Evolutionary conservation across 2,797 vertebrate genomes (phyloP), one percentile per base, ranked within the genome.

Genomic region (Danio jaintianensis): DNA sequence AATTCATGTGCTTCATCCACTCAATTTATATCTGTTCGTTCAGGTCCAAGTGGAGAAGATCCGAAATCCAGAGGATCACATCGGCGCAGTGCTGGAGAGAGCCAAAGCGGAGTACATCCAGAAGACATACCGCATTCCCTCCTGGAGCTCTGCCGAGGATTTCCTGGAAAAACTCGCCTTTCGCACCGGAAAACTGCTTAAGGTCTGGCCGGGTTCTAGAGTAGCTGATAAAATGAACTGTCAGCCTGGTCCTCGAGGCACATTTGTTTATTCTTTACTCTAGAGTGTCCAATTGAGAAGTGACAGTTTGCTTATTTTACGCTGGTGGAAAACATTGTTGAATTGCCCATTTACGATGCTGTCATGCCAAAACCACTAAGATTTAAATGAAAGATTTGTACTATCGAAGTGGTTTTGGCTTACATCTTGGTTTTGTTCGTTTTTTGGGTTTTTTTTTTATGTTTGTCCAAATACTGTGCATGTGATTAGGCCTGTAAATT

Each of bases 31-130:
- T 79, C 16, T n/a, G 5, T 82, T 0, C 77, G 59, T 20, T 0
- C 87, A 99, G 98, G 97, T 99, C 86, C 98, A 99, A 93, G 97
- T 99, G 85, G 98, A 99, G 90, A 99, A 99, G 94, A 97, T 99
- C 85, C 97, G 91, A 88, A 93, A 89, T 87, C 98, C 98, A 0
- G 96, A 98, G 86, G 98, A 99, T 81, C 98, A 99, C 81, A 96
- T 99, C 0, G 86, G 82, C 72, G 95, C 96, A 0, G 97, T 99
- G 29, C 90, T 99, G 85, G 97, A 98, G 84, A 93, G 97, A 81
- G 97, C 97, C 75, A 99, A 98, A 84, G 90, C 96, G 3, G 98
- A 99, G 82, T 99, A 99, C 85, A 94, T 99, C 86, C 95, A 95
- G 87, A 99, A 98, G 88, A 98, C 97, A 0, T 99, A 99, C 89